Evolutionary conservation across 2,797 vertebrate genomes (phyloP), one percentile per base, ranked within the genome.

Genomic region (Enteromius fasciolatus): DNA sequence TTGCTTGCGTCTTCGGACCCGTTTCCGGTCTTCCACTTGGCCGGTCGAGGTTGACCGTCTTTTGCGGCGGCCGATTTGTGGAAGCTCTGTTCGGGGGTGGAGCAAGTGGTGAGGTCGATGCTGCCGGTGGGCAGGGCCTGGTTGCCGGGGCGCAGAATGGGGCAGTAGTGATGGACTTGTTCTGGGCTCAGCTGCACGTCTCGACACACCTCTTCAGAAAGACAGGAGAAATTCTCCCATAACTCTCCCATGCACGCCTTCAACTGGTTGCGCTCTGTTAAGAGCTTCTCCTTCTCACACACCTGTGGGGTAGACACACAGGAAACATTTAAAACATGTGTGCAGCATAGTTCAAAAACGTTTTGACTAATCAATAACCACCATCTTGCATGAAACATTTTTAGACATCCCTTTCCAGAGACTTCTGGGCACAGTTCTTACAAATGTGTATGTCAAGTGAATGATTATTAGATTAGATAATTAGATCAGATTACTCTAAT

Each of bases 161-260:
- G 98, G 92, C 97, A 99, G 93, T 98, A 98, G 91, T 97, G 96
- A 89, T 98, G 98, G 88, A 98, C 96, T 94, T 99, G 97, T 92
- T 99, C 98, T 0, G 97, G 97, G 90, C 96, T 98, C 84, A 95
- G 91, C 93, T 98, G 97, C 89, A 99, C 98, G 83, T 99, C 98
- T 87, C 97, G 90, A 89, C 97, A 99, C 87, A 99, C 97, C 92
- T 99, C 97, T 93, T 99, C 97, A 33, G 97, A 99, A 89, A 99
- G 95, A 87, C 98, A 99, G 5, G 98, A 98, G 94, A 99, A 99
- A 92, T 98, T 99, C 93, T 99, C 98, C 94, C 98, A 94, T 87
- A 99, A 95, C 90, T 99, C 98, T 5, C 97, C 97, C 98, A 99
- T 99, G 84, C 97, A 98, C 0, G 97, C 97, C 91, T 99, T 98